These are phyloP conservation scores for Macrostomum lignano DNA, from an alignment of 1,140 invertebrate species.

Conservation along the genomic window DNA sequence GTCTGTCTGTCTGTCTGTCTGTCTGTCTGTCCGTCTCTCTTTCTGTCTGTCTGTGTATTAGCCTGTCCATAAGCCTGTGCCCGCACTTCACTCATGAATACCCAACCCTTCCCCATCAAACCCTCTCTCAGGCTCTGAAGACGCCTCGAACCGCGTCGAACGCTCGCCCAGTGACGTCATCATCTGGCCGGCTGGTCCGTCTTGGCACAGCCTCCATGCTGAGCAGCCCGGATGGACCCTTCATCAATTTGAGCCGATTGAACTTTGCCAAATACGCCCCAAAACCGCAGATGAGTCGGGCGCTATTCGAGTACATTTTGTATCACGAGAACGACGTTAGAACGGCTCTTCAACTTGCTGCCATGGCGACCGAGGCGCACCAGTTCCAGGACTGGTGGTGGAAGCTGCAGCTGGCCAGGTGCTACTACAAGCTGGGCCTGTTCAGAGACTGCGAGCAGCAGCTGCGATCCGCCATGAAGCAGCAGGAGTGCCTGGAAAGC, in stretches of 20 bases:
- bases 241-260: slow-evolving; percentile 59
- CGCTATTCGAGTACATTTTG: slow-evolving; percentile 70
- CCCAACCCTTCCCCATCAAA: too few species aligned
- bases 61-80: too few species aligned
- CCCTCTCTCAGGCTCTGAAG: slow-evolving; percentile 40
- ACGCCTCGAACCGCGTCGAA: slow-evolving; percentile 46
- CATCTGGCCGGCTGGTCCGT: slow-evolving; percentile 35
- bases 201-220: slow-evolving; percentile 47
- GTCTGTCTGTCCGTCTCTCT: too few species aligned
- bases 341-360: slow-evolving; percentile 57
- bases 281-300: slow-evolving; percentile 43
- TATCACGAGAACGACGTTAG: slow-evolving; percentile 65
- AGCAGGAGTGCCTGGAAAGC: slow-evolving; percentile 43
- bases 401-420: slow-evolving; percentile 73
- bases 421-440: slow-evolving; percentile 58
- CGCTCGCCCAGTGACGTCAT: slow-evolving; percentile 42
- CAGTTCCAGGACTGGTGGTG: slow-evolving; percentile 80
- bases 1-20: too few species aligned
- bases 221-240: slow-evolving; percentile 41
- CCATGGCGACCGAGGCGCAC: slow-evolving; percentile 38
- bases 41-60: too few species aligned
- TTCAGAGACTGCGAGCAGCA: slow-evolving; percentile 65
- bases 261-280: slow-evolving; percentile 62
- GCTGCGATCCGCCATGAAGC: slow-evolving; percentile 47
- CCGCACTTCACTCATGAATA: too few species aligned